Percentiles rank a stretch among this genome's conserved stretches.
Evolutionary conservation across 2,888 invertebrate species (phyloP).

Genomic region (Ectemnius lituratus): DNA sequence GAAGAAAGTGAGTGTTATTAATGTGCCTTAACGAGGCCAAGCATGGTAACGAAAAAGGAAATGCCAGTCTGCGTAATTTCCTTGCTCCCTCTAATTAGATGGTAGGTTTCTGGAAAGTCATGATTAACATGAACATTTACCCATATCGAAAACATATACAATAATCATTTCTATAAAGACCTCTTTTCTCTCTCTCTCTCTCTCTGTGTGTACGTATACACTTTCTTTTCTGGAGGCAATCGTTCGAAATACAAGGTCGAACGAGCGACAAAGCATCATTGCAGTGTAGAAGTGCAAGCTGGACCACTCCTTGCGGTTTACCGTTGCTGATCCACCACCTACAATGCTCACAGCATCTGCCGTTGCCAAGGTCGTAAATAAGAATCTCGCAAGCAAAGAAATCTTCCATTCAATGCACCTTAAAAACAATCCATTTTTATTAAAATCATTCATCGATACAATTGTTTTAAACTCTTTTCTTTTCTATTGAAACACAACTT

Average conservation of each 20-base stretch:
- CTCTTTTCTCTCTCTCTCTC: no score
- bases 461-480: no score
- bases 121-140: slow-evolving; percentile 49
- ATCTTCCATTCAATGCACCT: not conserved
- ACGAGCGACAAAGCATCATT: slow-evolving; percentile 44
- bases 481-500: no score
- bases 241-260: slow-evolving; percentile 46
- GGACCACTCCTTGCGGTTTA: slow-evolving; percentile 39
- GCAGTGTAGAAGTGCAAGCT: slow-evolving; percentile 51
- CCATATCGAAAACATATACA: slow-evolving; percentile 15
- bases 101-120: slow-evolving; percentile 47
- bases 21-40: no score
- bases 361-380: slow-evolving; percentile 52
- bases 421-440: not conserved
- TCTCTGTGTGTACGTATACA: not conserved
- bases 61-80: slow-evolving; percentile 2
- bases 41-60: no score
- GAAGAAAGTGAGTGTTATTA: no score
- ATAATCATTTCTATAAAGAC: no score
- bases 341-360: slow-evolving; percentile 39
- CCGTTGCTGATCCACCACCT: slow-evolving; percentile 51
- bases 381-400: slow-evolving; percentile 46
- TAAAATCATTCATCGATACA: no score
- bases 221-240: slow-evolving; percentile 28
- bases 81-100: slow-evolving; percentile 37